phyloP scores from a whole-genome alignment of 2,797 vertebrate genomes.

The Phataginus tricuspis region DNA sequence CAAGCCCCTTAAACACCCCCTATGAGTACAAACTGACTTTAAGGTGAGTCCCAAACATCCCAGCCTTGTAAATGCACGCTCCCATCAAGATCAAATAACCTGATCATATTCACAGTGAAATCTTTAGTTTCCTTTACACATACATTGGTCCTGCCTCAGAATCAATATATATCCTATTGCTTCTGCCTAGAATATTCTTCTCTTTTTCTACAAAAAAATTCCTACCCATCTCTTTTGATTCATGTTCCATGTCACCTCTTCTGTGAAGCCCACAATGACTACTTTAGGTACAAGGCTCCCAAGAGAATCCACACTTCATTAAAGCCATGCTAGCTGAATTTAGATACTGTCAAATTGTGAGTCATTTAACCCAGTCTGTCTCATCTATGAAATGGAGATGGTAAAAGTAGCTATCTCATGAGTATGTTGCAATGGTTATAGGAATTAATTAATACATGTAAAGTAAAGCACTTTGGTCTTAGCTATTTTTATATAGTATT shows the following conservation, averaged over 20 bases:
- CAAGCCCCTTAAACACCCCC: background rate
- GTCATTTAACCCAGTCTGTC: background rate
- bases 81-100: background rate
- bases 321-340: background rate
- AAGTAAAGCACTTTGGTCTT: background rate
- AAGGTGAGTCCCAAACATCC: background rate
- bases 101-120: background rate
- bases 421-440: background rate
- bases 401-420: background rate
- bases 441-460: background rate
- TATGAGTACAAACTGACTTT: background rate
- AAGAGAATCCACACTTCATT: background rate
- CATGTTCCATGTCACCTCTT: background rate
- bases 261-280: background rate
- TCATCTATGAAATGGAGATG: background rate
- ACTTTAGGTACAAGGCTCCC: background rate
- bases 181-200: slow-evolving; percentile 27
- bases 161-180: background rate
- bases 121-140: background rate
- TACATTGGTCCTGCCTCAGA: background rate
- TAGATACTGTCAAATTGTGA: background rate
- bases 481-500: background rate
- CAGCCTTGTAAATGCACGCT: slow-evolving; percentile 25
- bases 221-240: background rate
- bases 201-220: slow-evolving; percentile 26